Conservation (phyloP, 1,140 invertebrate genomes). For the Papilio machaon region DNA sequence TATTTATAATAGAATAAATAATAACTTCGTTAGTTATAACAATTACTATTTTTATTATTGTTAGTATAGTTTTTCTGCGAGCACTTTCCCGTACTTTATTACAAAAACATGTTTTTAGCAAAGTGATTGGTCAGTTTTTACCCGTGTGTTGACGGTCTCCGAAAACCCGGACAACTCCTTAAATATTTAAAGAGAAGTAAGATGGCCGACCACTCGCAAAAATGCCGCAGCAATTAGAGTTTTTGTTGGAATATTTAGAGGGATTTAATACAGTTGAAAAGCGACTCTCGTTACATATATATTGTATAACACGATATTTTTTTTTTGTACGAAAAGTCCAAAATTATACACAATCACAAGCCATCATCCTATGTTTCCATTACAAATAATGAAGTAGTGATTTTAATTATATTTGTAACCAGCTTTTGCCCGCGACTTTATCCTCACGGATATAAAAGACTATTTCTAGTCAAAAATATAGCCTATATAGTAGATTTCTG, state of each 20-base stretch:
- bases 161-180: slow-evolving; percentile 34
- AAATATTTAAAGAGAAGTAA: slow-evolving; percentile 39
- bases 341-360: neutral
- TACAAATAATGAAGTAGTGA: neutral
- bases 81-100: neutral
- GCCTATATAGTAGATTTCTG: no score
- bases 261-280: slow-evolving; percentile 28
- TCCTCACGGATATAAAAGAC: no score
- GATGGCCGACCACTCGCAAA: slow-evolving; percentile 31
- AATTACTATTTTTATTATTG: neutral
- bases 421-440: no score
- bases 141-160: slow-evolving; percentile 13
- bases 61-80: neutral
- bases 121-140: slow-evolving; percentile 26
- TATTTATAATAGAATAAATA: neutral
- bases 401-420: no score
- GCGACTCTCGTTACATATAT: slow-evolving; percentile 15
- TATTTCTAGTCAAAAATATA: no score
- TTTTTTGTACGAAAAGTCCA: neutral
- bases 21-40: neutral
- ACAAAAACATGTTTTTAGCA: neutral
- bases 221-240: slow-evolving; percentile 39
- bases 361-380: neutral
- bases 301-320: neutral
- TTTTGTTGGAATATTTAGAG: slow-evolving; percentile 38